A percentile compares a stretch with the other conserved stretches of the same genome.
phyloP scores from a whole-genome alignment of 2,797 vertebrate species.

The Molossus molossus region DNA sequence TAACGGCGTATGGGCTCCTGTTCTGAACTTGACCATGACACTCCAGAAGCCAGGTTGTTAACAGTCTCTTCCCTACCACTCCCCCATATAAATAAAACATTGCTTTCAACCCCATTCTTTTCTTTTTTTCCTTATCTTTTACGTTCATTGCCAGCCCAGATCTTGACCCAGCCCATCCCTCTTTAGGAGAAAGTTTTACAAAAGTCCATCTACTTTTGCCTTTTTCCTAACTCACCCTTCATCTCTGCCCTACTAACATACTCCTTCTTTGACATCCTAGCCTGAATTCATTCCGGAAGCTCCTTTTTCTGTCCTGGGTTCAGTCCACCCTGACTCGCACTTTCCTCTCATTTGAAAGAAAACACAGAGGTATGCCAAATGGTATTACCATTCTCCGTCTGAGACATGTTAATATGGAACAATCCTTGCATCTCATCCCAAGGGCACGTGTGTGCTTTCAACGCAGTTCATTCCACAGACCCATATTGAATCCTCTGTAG shows the following conservation, averaged over 20 bases:
- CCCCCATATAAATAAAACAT: neutral
- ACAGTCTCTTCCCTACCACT: neutral
- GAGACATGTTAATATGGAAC: neutral
- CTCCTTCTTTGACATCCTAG: neutral
- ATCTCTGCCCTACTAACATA: neutral
- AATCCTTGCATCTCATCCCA: neutral
- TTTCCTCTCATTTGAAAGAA: neutral
- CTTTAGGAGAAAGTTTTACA: neutral
- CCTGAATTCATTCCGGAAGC: neutral
- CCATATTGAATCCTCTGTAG: neutral
- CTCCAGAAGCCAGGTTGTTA: neutral
- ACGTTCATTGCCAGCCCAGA: neutral
- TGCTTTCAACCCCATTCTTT: neutral
- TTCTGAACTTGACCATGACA: neutral
- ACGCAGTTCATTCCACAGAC: fast-evolving
- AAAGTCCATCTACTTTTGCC: neutral
- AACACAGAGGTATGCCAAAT: neutral
- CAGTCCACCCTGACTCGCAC: neutral
- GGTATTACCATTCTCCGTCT: neutral
- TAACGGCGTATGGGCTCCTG: neutral
- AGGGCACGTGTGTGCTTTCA: fast-evolving
- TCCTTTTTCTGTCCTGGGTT: neutral
- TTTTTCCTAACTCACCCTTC: neutral
- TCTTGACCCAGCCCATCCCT: neutral
- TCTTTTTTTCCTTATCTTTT: neutral